Evolutionary conservation across 2,888 invertebrate species (phyloP), one percentile per base, ranked within the genome.

Genomic region (Drosophila mimetica): DNA sequence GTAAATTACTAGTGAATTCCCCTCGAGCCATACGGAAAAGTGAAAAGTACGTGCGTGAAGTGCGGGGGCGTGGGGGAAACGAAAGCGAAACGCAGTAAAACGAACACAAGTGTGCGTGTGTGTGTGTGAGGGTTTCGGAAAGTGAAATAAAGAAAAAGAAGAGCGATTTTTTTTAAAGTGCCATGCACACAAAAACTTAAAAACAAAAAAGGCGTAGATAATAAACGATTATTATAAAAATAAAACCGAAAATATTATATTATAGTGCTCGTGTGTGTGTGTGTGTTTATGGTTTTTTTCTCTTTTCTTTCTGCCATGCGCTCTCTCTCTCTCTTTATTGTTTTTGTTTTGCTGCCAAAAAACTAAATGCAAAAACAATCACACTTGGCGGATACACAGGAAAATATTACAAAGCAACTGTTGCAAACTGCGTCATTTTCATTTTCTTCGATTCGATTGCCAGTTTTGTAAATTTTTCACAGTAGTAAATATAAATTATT

Each of bases 331-430:
- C 16, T 44, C 20, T 44, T 39, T 65, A 72, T 82, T 85, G 83
- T 72, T 82, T 83, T 80, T 74, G 71, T 86, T 74, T 84, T 80
- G 75, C 70, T 86, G 71, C 58, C 54, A 79, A 79, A 66, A 63
- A 53, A 14, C 44, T 13, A 66, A 61, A 60, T 22, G 39, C 44
- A 59, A 74, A 14, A 42, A 41, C n/a, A 66, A 66, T 57, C 52
- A 79, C 44, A 47, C 39, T 16, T 46, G 46, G 28, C 44, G 14
- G 52, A 69, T 69, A 69, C 72, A 69, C 14, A 69, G 51, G 28
- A 39, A 47, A 71, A 69, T n/a, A 50, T 25, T 60, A n/a, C 51
- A 51, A 42, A 67, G 69, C 71, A 71, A 69, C 72, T 71, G 69
- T 60, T 69, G 72, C 61, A 69, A 54, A 60, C 20, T 59, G 36